These are phyloP conservation scores for Colletes collaris DNA, from an alignment of 2,888 invertebrate genomes.

Conservation along the genomic window DNA sequence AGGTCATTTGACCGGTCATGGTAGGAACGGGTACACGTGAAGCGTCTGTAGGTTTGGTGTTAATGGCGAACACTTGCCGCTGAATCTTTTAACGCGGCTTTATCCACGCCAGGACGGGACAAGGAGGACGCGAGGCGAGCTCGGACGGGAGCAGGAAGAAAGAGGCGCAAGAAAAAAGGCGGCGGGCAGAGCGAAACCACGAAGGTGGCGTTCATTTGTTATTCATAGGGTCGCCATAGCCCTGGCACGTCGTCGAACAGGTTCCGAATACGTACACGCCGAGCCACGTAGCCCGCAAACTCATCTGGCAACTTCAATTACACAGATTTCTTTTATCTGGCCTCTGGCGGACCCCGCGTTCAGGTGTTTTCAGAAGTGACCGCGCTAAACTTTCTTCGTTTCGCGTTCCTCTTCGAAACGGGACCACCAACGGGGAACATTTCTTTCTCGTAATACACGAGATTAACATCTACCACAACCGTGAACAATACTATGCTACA, in stretches of 20 bases:
- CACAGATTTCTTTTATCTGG: slow-evolving; percentile 49
- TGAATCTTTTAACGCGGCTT: slow-evolving; percentile 60
- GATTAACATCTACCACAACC: no score
- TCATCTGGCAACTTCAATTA: slow-evolving; percentile 57
- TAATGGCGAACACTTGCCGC: slow-evolving; percentile 51
- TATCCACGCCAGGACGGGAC: slow-evolving; percentile 17
- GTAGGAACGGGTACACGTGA: slow-evolving; percentile 1
- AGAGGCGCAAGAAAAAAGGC: neutral
- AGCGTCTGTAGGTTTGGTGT: slow-evolving; percentile 30
- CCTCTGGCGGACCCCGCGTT: slow-evolving; percentile 15
- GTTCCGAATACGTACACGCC: slow-evolving; percentile 58
- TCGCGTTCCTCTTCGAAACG: neutral
- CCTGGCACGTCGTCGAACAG: slow-evolving; percentile 61
- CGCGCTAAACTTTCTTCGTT: neutral
- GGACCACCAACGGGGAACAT: neutral
- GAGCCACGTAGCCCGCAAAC: slow-evolving; percentile 30
- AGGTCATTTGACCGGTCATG: no score
- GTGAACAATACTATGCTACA: no score
- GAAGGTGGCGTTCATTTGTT: slow-evolving; percentile 64
- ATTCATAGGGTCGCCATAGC: slow-evolving; percentile 68
- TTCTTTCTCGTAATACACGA: neutral
- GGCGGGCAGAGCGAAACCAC: neutral
- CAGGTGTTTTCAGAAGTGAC: neutral
- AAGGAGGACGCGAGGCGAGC: slow-evolving; percentile 1
- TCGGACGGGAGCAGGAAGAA: neutral